phyloP scores from a whole-genome alignment of 2,113 vertebrate species.

The Mungos mungo region DNA sequence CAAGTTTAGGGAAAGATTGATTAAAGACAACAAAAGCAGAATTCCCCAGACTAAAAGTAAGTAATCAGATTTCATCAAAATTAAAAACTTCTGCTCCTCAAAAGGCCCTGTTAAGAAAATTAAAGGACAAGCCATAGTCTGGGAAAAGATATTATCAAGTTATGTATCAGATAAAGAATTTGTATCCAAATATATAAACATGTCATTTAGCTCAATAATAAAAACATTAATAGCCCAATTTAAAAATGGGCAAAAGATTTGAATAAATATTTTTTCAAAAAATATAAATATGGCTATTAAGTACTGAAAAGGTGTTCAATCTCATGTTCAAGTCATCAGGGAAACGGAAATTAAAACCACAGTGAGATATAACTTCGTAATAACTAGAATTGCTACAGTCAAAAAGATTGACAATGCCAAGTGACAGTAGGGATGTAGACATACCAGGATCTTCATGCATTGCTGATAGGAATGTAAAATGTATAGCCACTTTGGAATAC shows the following conservation, averaged over 20 bases:
- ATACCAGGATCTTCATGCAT: neutral
- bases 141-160: neutral
- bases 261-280: neutral
- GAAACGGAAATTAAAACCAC: neutral
- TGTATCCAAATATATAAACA: slow-evolving; percentile 1
- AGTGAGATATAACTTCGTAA: neutral
- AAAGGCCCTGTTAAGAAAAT: neutral
- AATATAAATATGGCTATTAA: neutral
- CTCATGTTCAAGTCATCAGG: neutral
- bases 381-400: neutral
- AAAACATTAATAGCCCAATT: neutral
- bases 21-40: neutral
- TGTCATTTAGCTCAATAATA: neutral
- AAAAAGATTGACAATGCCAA: neutral
- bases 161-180: neutral
- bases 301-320: neutral
- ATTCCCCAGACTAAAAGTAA: neutral
- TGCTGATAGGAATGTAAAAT: neutral
- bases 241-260: neutral
- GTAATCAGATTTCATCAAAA: neutral
- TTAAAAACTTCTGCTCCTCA: neutral
- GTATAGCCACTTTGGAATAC: neutral
- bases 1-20: neutral
- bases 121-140: neutral
- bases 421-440: neutral